Percentiles rank a stretch among this genome's conserved stretches.
Conservation (phyloP, 2,888 invertebrate species). For the Calliopum simillimum region DNA sequence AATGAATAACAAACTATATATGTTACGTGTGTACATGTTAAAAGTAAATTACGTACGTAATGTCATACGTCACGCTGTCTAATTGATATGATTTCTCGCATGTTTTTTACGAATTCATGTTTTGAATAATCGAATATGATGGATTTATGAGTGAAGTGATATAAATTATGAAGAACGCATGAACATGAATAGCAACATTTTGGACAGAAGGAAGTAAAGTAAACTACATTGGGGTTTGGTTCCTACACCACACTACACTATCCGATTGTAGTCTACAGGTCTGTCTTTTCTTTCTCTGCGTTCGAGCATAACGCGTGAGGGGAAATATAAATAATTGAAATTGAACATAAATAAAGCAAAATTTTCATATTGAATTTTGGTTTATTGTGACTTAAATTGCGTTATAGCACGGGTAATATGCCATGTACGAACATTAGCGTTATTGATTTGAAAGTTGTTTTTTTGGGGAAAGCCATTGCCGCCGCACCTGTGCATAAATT, state of each 20-base stretch:
- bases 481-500: slow-evolving; percentile 12
- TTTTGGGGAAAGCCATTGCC: slow-evolving; percentile 12
- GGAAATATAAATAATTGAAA: slow-evolving; percentile 39
- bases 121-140: slow-evolving; percentile 53
- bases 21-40: not conserved
- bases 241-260: not conserved
- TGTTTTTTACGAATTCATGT: slow-evolving; percentile 43
- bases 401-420: slow-evolving; percentile 19
- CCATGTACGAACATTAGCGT: no score
- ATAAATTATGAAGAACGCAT: slow-evolving; percentile 50
- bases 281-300: not conserved
- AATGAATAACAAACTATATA: not conserved
- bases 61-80: slow-evolving; percentile 23
- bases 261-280: not conserved
- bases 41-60: slow-evolving; percentile 17
- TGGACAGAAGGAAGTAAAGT: not conserved
- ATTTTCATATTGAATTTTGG: slow-evolving; percentile 32
- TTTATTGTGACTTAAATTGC: slow-evolving; percentile 42
- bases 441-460: no score
- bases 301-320: slow-evolving; percentile 31
- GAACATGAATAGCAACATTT: slow-evolving; percentile 4
- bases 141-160: slow-evolving; percentile 59
- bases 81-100: slow-evolving; percentile 14
- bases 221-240: not conserved
- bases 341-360: slow-evolving; percentile 38